Evolutionary conservation across 2,113 vertebrate species (phyloP).

Genomic region (Neotoma lepida): DNA sequence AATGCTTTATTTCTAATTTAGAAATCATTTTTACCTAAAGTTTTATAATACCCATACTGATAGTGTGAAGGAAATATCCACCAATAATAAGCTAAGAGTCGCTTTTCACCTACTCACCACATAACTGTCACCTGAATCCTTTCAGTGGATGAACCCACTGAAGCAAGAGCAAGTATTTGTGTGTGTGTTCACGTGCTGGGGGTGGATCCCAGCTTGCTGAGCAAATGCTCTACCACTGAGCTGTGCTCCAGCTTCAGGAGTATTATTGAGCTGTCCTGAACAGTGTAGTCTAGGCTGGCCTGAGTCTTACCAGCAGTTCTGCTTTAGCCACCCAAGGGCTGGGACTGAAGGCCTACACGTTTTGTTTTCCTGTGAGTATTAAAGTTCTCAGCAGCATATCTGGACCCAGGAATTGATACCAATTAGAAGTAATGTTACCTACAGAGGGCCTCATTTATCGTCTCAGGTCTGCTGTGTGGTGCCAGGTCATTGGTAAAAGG

Average conservation of each 20-base stretch:
- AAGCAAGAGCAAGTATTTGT: not conserved
- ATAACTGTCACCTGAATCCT: not conserved
- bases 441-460: slow-evolving; percentile 27
- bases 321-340: not conserved
- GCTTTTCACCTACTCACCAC: not conserved
- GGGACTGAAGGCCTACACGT: not conserved
- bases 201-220: not conserved
- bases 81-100: not conserved
- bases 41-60: not conserved
- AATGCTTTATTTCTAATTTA: not conserved
- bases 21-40: not conserved
- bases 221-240: not conserved
- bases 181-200: not conserved
- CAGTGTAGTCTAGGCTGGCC: not conserved
- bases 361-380: not conserved
- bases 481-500: slow-evolving; percentile 40
- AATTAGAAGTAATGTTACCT: slow-evolving; percentile 30
- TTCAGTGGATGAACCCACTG: not conserved
- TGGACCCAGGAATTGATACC: slow-evolving; percentile 24
- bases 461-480: not conserved
- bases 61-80: not conserved
- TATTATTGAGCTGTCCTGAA: not conserved
- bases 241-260: not conserved
- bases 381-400: not conserved
- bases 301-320: not conserved